Conservation (phyloP, 2,888 invertebrate species). For the Peribatodes rhomboidaria region DNA sequence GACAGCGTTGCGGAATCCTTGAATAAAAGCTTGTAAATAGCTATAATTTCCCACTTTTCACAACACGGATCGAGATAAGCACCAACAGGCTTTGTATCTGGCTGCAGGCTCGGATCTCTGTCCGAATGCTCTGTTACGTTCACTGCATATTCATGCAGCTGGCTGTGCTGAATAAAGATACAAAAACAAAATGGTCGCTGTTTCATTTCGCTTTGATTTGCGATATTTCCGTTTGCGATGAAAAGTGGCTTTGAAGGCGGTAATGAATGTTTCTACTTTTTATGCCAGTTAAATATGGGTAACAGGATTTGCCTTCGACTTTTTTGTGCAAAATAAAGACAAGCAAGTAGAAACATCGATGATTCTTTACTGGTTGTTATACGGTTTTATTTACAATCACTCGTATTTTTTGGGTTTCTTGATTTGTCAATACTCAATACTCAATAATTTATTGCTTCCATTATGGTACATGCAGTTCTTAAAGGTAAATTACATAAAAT, state of each 20-base stretch:
- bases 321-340: not conserved
- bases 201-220: conserved; percentile 47
- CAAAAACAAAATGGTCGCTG: conserved; percentile 52
- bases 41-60: not conserved
- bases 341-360: too few relatives aligned
- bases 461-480: too few relatives aligned
- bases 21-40: not conserved
- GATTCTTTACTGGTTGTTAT: too few relatives aligned
- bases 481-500: too few relatives aligned
- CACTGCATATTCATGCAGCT: conserved; percentile 66
- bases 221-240: conserved; percentile 46
- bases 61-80: conserved; percentile 45
- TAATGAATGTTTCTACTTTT: conserved; percentile 28
- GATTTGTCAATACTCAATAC: too few relatives aligned
- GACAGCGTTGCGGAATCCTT: too few relatives aligned
- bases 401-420: too few relatives aligned
- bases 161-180: conserved; percentile 37
- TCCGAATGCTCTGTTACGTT: conserved; percentile 55
- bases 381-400: too few relatives aligned
- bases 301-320: not conserved
- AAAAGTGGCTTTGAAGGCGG: conserved; percentile 27
- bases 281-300: not conserved
- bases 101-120: conserved; percentile 53
- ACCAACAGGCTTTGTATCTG: conserved; percentile 39
- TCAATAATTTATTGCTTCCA: too few relatives aligned